Conservation (phyloP, 2,797 vertebrate species). For the Phrynocephalus guinanensis region DNA sequence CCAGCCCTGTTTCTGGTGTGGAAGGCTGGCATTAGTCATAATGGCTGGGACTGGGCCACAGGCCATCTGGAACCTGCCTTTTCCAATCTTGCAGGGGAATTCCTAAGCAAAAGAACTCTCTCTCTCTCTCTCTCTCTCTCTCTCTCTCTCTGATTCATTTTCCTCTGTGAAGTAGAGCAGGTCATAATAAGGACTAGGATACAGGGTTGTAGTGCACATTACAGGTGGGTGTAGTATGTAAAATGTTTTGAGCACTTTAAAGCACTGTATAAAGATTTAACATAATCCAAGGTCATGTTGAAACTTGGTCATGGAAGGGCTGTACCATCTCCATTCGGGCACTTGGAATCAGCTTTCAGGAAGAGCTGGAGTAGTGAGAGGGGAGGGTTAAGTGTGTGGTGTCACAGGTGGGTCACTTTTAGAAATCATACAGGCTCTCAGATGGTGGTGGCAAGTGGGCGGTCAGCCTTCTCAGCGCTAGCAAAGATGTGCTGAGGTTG, state of each 20-base stretch:
- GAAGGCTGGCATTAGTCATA: background rate
- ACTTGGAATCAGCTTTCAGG: background rate
- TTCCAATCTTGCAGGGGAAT: background rate
- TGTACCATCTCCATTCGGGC: too few relatives aligned
- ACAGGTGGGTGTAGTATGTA: background rate
- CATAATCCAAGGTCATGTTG: background rate
- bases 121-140: too few relatives aligned
- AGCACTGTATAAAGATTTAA: background rate
- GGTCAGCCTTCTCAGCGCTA: background rate
- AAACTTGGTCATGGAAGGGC: too few relatives aligned
- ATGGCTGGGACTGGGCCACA: background rate
- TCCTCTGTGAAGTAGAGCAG: background rate
- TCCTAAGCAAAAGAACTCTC: too few relatives aligned
- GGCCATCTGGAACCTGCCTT: background rate
- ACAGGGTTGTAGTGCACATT: background rate
- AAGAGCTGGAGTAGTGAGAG: background rate
- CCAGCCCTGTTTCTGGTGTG: background rate
- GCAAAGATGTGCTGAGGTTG: background rate
- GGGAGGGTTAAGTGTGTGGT: background rate
- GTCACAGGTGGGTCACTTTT: too few relatives aligned
- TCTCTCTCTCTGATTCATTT: background rate
- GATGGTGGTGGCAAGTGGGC: background rate
- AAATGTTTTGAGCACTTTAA: background rate
- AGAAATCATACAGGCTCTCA: background rate
- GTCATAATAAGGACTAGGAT: background rate